Evolutionary conservation across 2,113 vertebrate species (phyloP), one percentile per base, ranked within the genome.

Genomic region (Eudyptes chrysolophus): DNA sequence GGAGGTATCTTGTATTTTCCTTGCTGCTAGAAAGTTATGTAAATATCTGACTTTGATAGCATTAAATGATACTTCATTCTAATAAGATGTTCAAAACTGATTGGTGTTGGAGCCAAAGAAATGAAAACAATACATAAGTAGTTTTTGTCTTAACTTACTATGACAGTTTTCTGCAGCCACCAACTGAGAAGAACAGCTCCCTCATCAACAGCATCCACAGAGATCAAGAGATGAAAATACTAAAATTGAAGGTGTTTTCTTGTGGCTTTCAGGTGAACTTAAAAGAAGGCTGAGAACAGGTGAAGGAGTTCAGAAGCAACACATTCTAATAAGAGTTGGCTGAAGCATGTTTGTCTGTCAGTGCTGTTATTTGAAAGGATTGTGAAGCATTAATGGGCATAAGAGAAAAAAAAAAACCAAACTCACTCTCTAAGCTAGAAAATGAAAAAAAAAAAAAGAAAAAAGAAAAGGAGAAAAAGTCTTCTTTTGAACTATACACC

Each of bases 241-340:
- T n/a, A 55, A 95, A 94, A 32, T 11, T 51, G 55, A 68, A 66
- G n/a, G 19, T 57, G 24, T 71, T 89, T 92, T 36, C 40, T 81
- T 92, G 42, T 34, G 44, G 40, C 24, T 87, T 92, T 91, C 64
- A 89, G 64, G 24, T 11, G 18, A 91, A 62, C 79, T 95, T 94
- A 54, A 55, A 76, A 79, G 72, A 95, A 61, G 36, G 3, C 13
- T 60, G 38, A 26, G 17, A 94, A 92, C 13, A 77, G 22, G 70
- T 86, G 64, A 95, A 87, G 83, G 42, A 74, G 40, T 89, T 54
- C 54, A 96, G 44, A 95, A 87, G 77, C 19, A 79, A 69, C 46
- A 88, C 65, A 58, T 95, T 97, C 92, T 84, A 96, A 89, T 60
- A 79, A 93, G 36, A 96, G 30, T 36, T 88, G 75, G 68, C 36